Evolutionary conservation across 2,113 vertebrate genomes (phyloP).

Genomic region (Taurulus bubalis): DNA sequence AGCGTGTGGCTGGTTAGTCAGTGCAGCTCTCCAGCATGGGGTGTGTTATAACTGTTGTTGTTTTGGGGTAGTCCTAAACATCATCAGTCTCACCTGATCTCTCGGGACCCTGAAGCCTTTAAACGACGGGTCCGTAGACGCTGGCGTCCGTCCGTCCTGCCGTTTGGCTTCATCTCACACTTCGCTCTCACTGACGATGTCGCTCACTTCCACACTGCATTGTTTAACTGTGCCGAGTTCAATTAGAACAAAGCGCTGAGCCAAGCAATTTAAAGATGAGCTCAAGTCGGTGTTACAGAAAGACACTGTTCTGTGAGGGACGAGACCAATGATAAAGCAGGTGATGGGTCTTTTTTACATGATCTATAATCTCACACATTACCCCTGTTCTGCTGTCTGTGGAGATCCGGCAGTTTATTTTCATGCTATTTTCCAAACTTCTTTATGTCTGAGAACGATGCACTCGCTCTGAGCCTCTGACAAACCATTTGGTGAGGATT

Average conservation of each 20-base stretch:
- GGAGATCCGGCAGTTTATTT: no score
- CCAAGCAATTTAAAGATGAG: not conserved
- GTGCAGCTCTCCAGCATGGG: not conserved
- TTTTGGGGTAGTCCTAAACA: not conserved
- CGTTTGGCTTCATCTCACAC: not conserved
- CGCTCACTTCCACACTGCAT: conserved; percentile 21
- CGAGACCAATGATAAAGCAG: not conserved
- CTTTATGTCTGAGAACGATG: not conserved
- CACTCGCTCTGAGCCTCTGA: not conserved
- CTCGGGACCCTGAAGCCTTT: not conserved
- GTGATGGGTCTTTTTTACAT: not conserved
- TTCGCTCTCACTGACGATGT: not conserved
- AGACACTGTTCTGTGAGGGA: not conserved
- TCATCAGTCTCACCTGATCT: not conserved
- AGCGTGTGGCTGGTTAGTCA: not conserved
- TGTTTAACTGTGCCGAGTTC: conserved; percentile 14
- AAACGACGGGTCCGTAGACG: not conserved
- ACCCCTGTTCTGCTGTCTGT: not conserved
- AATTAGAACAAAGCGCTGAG: no score
- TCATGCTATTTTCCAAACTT: not conserved
- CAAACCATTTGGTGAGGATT: not conserved
- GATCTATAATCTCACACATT: not conserved
- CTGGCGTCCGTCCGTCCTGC: not conserved
- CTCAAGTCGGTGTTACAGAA: not conserved
- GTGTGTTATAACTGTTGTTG: not conserved